Evolutionary conservation across 2,113 vertebrate genomes (phyloP), one percentile per base, ranked within the genome.

Genomic region (Podarcis raffonei): DNA sequence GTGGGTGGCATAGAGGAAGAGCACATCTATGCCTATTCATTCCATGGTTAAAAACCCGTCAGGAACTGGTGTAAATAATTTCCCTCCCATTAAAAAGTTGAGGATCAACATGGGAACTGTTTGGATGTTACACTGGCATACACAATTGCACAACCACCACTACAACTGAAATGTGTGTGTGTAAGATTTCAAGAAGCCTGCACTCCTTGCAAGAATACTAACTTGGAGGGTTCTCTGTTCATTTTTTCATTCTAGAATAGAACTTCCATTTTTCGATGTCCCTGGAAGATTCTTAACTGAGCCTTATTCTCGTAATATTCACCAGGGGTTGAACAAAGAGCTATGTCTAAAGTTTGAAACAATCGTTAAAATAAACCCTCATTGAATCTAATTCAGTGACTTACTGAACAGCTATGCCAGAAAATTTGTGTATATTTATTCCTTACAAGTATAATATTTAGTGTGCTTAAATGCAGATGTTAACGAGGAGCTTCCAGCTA

Each of bases 401-500:
- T 13, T n/a, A 59, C 15, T 74, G 32, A 57, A 71, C 32, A 30
- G 48, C 23, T 59, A 8, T 57, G 5, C 48, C 32, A 59, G 42
- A 6, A 68, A 68, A 35, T 35, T 37, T 57, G 5, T 83, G 27
- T 83, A 37, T 80, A 35, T 69, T 80, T 71, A 27, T 79, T 9
- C 42, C 69, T 77, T 62, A 83, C 90, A 77, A 93, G 2, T 87
- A 1, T 0, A 91, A 2, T 95, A 91, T 95, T 62, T 85, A n/a
- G 3, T 85, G 57, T 88, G 32, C n/a, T 90, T 83, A 30, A 81
- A 87, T 96, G 79, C 91, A 99, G 99, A 99, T 97, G 98, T 99
- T 87, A 98, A 96, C 80, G 99, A 99, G 93, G 98, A 98, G 87
- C 96, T 97, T 94, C 98, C 98, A n/a, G 96, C 96, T 87, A 98